Evolutionary conservation across 2,113 vertebrate species (phyloP).

Genomic region (Narcine bancroftii): DNA sequence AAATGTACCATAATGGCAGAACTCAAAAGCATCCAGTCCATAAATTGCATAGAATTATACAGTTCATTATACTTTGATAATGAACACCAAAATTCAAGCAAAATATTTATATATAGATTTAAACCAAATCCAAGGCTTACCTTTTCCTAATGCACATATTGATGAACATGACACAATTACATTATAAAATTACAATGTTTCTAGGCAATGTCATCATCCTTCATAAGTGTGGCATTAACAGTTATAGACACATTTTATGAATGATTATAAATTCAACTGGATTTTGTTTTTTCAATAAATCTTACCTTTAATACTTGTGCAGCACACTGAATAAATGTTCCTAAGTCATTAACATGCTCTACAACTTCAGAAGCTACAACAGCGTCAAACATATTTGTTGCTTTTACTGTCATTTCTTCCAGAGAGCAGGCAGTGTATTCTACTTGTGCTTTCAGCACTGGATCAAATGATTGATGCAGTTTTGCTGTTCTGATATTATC

Average conservation of each 20-base stretch:
- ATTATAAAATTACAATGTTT: neutral
- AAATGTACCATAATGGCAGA: neutral
- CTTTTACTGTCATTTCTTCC: conserved; percentile 71
- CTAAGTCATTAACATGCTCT: conserved; percentile 83
- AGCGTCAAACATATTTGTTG: conserved; percentile 67
- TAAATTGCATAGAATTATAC: neutral
- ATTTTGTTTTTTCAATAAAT: neutral
- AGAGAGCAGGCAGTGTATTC: conserved; percentile 70
- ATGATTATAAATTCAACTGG: neutral
- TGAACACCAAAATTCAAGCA: too few relatives aligned
- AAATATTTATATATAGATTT: too few relatives aligned
- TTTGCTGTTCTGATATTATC: conserved; percentile 78
- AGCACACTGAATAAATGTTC: conserved; percentile 77
- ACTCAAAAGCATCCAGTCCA: neutral
- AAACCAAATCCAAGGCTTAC: neutral
- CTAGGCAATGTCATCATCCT: neutral
- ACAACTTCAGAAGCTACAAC: conserved; percentile 90
- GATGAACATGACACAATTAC: neutral
- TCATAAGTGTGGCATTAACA: neutral
- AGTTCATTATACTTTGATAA: too few relatives aligned
- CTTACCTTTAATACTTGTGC: conserved; percentile 75
- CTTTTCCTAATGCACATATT: neutral
- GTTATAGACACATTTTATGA: neutral
- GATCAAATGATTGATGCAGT: conserved; percentile 76
- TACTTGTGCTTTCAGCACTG: conserved; percentile 60